These are phyloP conservation scores for Aspiorhynchus laticeps DNA, from an alignment of 2,113 vertebrate genomes.

Conservation along the genomic window DNA sequence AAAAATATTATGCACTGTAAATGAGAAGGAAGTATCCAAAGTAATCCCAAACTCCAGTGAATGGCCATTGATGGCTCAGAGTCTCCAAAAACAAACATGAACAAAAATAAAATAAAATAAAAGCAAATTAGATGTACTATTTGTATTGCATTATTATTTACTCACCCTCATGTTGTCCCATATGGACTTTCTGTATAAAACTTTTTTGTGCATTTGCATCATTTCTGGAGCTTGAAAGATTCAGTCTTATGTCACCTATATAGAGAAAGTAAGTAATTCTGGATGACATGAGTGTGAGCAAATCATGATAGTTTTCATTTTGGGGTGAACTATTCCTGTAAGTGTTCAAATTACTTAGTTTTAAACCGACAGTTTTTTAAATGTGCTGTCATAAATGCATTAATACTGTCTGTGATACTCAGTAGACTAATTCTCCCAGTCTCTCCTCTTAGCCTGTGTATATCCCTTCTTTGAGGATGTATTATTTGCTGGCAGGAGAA, in stretches of 20 bases:
- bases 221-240: too few relatives aligned
- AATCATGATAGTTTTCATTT: background rate
- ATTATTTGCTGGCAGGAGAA: constrained; percentile 50
- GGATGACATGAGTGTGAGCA: background rate
- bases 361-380: constrained; percentile 14
- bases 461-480: constrained; percentile 39
- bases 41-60: background rate
- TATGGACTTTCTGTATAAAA: too few relatives aligned
- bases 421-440: constrained; percentile 19
- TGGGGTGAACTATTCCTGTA: background rate
- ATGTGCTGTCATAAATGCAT: background rate
- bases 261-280: background rate
- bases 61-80: background rate
- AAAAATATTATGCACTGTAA: background rate
- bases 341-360: background rate
- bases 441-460: constrained; percentile 52
- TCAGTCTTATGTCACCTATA: too few relatives aligned
- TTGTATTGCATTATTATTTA: too few relatives aligned
- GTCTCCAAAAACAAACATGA: background rate
- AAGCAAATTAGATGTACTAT: background rate
- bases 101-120: too few relatives aligned
- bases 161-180: too few relatives aligned
- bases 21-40: background rate
- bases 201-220: too few relatives aligned
- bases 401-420: background rate